Conservation (phyloP, 1,140 invertebrate genomes). For the Riptortus pedestris region DNA sequence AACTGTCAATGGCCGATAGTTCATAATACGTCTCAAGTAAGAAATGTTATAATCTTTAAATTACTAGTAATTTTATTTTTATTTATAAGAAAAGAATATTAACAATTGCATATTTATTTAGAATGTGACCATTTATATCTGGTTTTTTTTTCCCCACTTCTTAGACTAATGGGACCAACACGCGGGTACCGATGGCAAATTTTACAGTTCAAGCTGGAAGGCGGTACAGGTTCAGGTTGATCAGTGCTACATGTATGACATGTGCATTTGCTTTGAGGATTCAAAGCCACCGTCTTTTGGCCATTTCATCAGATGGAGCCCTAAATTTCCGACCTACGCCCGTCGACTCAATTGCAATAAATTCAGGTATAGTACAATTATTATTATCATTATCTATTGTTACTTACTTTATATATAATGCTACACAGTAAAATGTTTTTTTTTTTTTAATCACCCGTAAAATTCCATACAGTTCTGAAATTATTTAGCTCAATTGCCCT, state of each 20-base stretch:
- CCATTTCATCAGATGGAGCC: not conserved
- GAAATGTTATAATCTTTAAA: no score
- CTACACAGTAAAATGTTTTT: no score
- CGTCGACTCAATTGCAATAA: not conserved
- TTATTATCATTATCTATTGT: no score
- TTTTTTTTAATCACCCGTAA: no score
- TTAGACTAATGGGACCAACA: not conserved
- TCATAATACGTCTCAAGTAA: no score
- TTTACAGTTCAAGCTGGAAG: not conserved
- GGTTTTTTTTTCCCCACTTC: not conserved
- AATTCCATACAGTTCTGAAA: no score
- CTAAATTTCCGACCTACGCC: not conserved
- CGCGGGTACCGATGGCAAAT: not conserved
- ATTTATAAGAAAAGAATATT: no score
- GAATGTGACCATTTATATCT: not conserved
- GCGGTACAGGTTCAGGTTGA: conserved; percentile 13
- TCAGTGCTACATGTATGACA: conserved; percentile 8
- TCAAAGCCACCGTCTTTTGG: not conserved
- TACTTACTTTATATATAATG: no score
- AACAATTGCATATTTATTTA: no score
- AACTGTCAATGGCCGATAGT: no score
- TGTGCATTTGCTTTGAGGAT: not conserved
- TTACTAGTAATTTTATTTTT: no score
- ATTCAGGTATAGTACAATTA: not conserved
- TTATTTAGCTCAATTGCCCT: no score